These are phyloP conservation scores for Zaprionus gabonicus DNA, from an alignment of 1,140 invertebrate genomes.

Conservation along the genomic window DNA sequence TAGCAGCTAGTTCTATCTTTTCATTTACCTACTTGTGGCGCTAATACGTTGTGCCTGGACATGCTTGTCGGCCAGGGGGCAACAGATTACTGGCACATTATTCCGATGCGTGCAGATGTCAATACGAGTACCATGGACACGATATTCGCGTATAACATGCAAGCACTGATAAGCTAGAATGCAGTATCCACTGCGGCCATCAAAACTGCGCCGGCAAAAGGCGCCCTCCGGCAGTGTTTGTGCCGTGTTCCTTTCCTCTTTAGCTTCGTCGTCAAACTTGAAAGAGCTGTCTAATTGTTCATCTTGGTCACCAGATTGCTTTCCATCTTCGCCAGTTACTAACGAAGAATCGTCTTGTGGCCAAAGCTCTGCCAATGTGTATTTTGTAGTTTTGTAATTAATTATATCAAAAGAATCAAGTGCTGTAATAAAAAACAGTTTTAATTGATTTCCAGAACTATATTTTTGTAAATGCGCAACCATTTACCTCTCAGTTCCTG, in stretches of 20 bases:
- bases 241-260: background rate
- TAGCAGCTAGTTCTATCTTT: background rate
- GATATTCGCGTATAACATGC: constrained; percentile 76
- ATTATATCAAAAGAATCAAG: constrained; percentile 54
- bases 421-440: constrained; percentile 31
- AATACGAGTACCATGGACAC: constrained; percentile 71
- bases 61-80: constrained; percentile 74
- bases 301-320: background rate
- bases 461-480: background rate
- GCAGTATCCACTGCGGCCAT: constrained; percentile 77
- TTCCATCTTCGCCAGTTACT: background rate
- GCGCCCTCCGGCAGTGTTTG: constrained; percentile 55
- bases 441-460: background rate
- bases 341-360: constrained; percentile 9
- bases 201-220: constrained; percentile 79
- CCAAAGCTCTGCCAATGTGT: constrained; percentile 52
- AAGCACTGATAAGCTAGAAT: constrained; percentile 79
- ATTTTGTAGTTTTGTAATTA: constrained; percentile 71
- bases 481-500: constrained; percentile 38
- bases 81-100: constrained; percentile 80
- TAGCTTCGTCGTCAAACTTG: constrained; percentile 56
- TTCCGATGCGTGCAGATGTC: constrained; percentile 76
- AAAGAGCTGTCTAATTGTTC: constrained; percentile 41
- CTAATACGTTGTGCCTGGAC: constrained; percentile 69
- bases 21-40: constrained; percentile 62